These are phyloP conservation scores for Plestiodon gilberti DNA, from an alignment of 2,113 vertebrate genomes.

Conservation along the genomic window DNA sequence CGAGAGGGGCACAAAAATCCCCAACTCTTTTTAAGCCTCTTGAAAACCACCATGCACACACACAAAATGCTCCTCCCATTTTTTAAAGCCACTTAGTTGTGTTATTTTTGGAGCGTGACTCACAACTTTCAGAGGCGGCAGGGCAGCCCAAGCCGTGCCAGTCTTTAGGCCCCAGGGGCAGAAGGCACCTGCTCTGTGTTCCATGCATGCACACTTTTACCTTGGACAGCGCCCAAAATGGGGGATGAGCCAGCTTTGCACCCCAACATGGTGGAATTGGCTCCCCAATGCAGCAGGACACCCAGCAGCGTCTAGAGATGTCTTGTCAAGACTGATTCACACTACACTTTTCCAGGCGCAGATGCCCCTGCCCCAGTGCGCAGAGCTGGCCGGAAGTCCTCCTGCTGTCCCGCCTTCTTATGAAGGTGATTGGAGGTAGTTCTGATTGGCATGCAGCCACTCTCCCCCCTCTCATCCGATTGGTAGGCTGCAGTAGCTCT, in stretches of 20 bases:
- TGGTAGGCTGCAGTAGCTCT: too few relatives aligned
- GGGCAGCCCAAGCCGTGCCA: background rate
- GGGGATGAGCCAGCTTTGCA: background rate
- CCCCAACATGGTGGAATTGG: too few relatives aligned
- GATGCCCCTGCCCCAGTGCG: too few relatives aligned
- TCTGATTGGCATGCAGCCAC: too few relatives aligned
- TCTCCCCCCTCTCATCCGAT: too few relatives aligned
- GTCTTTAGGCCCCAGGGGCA: background rate
- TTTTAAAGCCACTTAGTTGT: background rate
- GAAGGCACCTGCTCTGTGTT: background rate
- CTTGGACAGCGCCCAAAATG: background rate
- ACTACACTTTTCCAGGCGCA: too few relatives aligned
- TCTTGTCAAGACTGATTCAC: too few relatives aligned
- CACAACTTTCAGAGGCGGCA: background rate
- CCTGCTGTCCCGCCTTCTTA: too few relatives aligned
- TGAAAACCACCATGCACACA: background rate
- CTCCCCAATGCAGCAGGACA: too few relatives aligned
- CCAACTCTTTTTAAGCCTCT: background rate
- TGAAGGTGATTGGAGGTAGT: too few relatives aligned
- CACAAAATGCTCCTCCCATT: background rate
- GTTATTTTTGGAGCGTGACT: conserved; percentile 16
- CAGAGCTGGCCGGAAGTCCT: too few relatives aligned
- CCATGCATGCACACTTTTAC: background rate
- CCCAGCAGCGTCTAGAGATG: background rate
- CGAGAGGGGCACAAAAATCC: background rate